Evolutionary conservation across 2,113 vertebrate genomes (phyloP), one percentile per base, ranked within the genome.

Genomic region (Silurus meridionalis): DNA sequence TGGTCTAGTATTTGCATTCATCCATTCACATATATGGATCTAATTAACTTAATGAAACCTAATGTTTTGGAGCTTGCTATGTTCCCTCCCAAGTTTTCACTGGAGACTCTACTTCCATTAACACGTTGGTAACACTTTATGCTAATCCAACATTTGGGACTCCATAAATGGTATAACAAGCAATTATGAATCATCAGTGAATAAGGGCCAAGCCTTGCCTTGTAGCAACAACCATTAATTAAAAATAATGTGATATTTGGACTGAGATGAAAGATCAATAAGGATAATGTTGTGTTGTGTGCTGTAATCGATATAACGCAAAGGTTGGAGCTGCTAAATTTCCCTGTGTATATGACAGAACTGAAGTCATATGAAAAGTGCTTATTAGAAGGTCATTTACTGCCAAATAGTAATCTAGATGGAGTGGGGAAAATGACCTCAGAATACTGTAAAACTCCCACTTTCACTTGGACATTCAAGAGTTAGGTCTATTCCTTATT

Each of bases 141-240:
- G 82, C 58, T 84, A 88, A 88, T 88, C 28, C 66, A 58, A 64
- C 81, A 83, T 88, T 74, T 67, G 75, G 75, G 75, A 84, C 74
- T 71, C 67, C 19, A 58, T 84, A 84, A 82, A 87, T 86, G 46
- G 67, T 46, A 58, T 84, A 37, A 78, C 75, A 80, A 89, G 78
- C 52, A 83, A 87, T 87, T 83, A 83, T 66, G 60, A 77, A 58
- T 75, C 67, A 82, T 81, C 60, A 89, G 77, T 82, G 46, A 67
- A 84, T 8, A 17, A 86, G 52, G 79, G 66, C 79, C 66, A 82
- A 25, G 61, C 58, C 52, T 88, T 75, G 50, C 61, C 37, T 46
- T 58, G 71, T 25, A 66, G 83, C 60, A 74, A 57, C 85, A 66
- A 66, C 69, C 85, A 75, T 83, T 87, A 64, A 83, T 83, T 80